Percentiles rank a stretch among this genome's conserved stretches.
phyloP scores from a whole-genome alignment of 2,113 vertebrate genomes.

The Antechinus stuartii region DNA sequence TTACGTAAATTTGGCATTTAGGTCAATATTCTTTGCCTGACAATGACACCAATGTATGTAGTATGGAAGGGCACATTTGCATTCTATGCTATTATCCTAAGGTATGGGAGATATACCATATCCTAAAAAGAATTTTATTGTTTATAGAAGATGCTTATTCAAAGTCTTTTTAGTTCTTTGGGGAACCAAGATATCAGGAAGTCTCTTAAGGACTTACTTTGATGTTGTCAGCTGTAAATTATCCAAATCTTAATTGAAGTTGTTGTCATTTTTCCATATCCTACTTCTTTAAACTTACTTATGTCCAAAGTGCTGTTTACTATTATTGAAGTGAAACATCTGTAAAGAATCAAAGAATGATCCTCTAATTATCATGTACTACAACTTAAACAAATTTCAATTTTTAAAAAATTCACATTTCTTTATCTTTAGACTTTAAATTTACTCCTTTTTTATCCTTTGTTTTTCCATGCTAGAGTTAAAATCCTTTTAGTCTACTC shows the following conservation, averaged over 20 bases:
- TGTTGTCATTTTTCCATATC: background rate
- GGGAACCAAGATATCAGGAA: background rate
- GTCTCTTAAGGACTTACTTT: background rate
- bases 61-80: background rate
- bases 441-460: background rate
- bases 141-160: background rate
- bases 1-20: background rate
- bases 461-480: background rate
- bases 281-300: background rate
- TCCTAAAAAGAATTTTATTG: background rate
- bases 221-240: background rate
- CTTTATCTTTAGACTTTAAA: background rate
- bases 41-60: background rate
- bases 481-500: background rate
- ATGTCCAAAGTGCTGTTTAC: background rate
- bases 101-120: background rate
- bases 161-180: background rate
- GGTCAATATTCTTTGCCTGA: background rate
- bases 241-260: background rate
- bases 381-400: background rate
- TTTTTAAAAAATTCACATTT: background rate
- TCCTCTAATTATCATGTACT: fast-evolving
- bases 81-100: background rate
- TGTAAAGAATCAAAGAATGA: background rate
- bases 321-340: background rate